These are phyloP conservation scores for Hylaeus volcanicus DNA, from an alignment of 1,140 invertebrate species.

Conservation along the genomic window DNA sequence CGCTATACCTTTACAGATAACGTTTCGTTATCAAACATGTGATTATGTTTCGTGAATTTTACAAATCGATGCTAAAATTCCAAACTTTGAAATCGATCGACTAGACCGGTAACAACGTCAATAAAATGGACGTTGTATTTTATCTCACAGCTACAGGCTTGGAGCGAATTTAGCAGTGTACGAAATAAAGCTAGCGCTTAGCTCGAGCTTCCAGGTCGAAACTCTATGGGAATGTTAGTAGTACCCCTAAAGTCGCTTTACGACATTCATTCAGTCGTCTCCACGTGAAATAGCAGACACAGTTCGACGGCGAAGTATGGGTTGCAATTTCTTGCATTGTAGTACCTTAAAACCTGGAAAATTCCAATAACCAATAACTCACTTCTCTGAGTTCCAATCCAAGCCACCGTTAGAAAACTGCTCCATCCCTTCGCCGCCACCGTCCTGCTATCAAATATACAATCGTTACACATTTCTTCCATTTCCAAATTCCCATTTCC, in stretches of 20 bases:
- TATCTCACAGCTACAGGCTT: no score
- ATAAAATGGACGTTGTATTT: no score
- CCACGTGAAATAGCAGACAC: background rate
- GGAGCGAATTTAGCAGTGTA: no score
- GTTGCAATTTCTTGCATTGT: constrained; percentile 6
- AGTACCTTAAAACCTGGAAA: constrained; percentile 8
- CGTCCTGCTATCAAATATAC: constrained; percentile 6
- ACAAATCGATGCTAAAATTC: no score
- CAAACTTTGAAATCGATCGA: no score
- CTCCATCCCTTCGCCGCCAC: background rate
- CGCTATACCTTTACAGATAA: no score
- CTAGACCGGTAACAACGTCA: background rate
- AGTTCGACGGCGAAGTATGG: background rate
- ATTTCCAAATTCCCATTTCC: background rate
- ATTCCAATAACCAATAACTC: constrained; percentile 14
- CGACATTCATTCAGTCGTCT: constrained; percentile 1
- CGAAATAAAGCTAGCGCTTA: no score
- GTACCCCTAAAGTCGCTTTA: background rate
- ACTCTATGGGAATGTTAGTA: background rate
- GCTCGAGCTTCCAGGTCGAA: background rate
- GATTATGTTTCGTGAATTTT: no score
- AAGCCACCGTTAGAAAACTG: background rate
- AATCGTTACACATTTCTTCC: constrained; percentile 14
- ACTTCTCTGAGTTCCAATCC: constrained; percentile 9
- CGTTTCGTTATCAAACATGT: no score